Evolutionary conservation across 2,797 vertebrate genomes (phyloP).

Genomic region (Delichon dasypus): DNA sequence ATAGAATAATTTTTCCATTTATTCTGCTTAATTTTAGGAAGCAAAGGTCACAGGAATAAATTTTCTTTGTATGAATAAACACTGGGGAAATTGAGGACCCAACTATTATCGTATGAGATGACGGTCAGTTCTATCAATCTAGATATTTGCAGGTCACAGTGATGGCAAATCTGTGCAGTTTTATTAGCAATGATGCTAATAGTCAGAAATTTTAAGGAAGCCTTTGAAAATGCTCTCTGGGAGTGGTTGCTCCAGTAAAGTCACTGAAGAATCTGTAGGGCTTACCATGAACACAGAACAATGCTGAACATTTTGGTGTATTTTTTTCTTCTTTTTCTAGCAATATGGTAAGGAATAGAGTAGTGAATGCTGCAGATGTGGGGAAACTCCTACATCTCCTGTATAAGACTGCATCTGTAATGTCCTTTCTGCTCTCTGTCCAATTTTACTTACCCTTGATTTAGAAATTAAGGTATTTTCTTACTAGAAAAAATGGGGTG

Average conservation of each 20-base stretch:
- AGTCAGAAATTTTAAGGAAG: background rate
- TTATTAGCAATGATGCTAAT: background rate
- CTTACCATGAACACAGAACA: background rate
- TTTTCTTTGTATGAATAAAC: constrained; percentile 43
- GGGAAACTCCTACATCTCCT: background rate
- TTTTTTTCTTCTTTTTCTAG: background rate
- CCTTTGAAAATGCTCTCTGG: background rate
- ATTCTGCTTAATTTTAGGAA: constrained; percentile 65
- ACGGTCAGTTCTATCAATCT: background rate
- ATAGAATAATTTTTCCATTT: constrained; percentile 53
- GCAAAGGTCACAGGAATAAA: constrained; percentile 40
- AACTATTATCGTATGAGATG: background rate
- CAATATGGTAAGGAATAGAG: background rate
- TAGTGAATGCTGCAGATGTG: background rate
- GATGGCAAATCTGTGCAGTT: background rate
- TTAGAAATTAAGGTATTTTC: background rate
- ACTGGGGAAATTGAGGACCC: constrained; percentile 25
- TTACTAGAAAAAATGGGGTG: background rate
- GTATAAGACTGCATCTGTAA: background rate
- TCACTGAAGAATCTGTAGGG: background rate
- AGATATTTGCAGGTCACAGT: background rate
- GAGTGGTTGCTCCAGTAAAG: background rate
- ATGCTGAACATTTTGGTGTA: background rate
- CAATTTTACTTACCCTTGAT: background rate
- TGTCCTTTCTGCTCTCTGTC: background rate